phyloP scores from a whole-genome alignment of 2,113 vertebrate species.

The Nerophis lumbriciformis region DNA sequence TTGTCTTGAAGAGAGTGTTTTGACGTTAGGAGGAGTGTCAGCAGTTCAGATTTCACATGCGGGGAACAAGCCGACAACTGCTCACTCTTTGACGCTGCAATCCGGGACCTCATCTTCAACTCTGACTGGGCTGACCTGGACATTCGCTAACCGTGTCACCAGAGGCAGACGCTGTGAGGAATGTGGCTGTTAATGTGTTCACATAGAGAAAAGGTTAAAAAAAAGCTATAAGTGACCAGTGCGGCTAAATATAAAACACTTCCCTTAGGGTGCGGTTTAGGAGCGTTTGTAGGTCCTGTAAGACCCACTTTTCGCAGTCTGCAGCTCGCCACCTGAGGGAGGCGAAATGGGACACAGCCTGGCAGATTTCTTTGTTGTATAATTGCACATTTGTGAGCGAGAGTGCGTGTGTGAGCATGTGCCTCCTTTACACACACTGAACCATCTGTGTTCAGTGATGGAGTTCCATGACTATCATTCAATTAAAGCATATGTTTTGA shows the following conservation, averaged over 20 bases:
- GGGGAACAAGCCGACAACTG: conserved; percentile 32
- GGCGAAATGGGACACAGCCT: conserved; percentile 25
- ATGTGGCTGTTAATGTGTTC: conserved; percentile 47
- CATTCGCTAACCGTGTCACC: conserved; percentile 16
- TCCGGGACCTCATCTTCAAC: conserved; percentile 35
- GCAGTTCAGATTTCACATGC: conserved; percentile 53
- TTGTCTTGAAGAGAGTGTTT: conserved; percentile 48
- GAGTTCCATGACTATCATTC: conserved; percentile 29
- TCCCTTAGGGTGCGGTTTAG: conserved; percentile 51
- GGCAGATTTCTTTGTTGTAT: conserved; percentile 38
- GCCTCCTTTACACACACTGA: conserved; percentile 26
- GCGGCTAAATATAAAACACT: conserved; percentile 64
- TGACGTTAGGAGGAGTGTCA: conserved; percentile 39
- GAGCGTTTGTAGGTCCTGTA: conserved; percentile 58
- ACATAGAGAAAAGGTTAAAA: conserved; percentile 51
- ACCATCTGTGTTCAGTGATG: conserved; percentile 31
- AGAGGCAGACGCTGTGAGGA: conserved; percentile 20
- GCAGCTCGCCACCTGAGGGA: conserved; percentile 45
- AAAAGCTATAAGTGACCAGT: conserved; percentile 42
- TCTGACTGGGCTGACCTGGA: conserved; percentile 29
- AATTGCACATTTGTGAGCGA: conserved; percentile 49
- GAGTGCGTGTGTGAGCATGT: neutral
- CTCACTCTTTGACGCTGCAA: conserved; percentile 24
- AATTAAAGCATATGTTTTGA: conserved; percentile 42
- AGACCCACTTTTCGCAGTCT: conserved; percentile 63